Evolutionary conservation across 2,888 invertebrate genomes (phyloP).

Genomic region (Achlya flavicornis): DNA sequence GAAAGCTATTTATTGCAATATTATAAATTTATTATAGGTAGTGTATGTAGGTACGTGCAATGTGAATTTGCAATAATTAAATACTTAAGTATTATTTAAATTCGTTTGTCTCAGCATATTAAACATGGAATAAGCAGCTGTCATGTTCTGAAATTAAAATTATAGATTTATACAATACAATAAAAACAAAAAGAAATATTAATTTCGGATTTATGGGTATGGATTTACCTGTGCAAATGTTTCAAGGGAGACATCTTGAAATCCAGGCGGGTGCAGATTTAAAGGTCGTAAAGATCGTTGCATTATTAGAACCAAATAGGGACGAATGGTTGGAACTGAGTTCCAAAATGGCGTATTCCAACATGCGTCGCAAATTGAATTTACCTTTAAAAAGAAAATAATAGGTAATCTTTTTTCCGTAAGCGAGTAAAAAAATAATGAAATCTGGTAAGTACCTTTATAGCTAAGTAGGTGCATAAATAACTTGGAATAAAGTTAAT

Average conservation of each 20-base stretch:
- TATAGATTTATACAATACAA: not conserved
- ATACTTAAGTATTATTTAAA: slow-evolving; percentile 16
- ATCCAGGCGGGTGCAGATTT: slow-evolving; percentile 58
- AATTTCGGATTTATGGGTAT: no score
- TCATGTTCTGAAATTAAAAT: slow-evolving; percentile 59
- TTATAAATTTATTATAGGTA: no score
- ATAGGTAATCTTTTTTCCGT: not conserved
- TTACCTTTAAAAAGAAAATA: slow-evolving; percentile 35
- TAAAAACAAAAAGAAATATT: no score
- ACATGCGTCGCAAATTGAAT: slow-evolving; percentile 58
- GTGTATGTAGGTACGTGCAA: no score
- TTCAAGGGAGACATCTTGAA: slow-evolving; percentile 60
- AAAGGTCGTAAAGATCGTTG: slow-evolving; percentile 57
- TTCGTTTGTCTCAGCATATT: slow-evolving; percentile 63
- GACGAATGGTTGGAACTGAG: slow-evolving; percentile 51
- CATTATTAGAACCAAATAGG: slow-evolving; percentile 66
- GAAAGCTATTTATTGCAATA: no score
- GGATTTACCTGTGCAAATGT: slow-evolving; percentile 62
- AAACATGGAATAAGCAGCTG: slow-evolving; percentile 62
- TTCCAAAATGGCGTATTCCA: slow-evolving; percentile 65
- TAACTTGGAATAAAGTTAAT: slow-evolving; percentile 47
- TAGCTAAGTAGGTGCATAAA: slow-evolving; percentile 43
- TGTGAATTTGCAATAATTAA: not conserved
- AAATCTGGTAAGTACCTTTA: slow-evolving; percentile 37
- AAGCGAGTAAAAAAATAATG: no score